These are phyloP conservation scores for Rhinogobio ventralis DNA, from an alignment of 2,797 vertebrate genomes.

Conservation along the genomic window DNA sequence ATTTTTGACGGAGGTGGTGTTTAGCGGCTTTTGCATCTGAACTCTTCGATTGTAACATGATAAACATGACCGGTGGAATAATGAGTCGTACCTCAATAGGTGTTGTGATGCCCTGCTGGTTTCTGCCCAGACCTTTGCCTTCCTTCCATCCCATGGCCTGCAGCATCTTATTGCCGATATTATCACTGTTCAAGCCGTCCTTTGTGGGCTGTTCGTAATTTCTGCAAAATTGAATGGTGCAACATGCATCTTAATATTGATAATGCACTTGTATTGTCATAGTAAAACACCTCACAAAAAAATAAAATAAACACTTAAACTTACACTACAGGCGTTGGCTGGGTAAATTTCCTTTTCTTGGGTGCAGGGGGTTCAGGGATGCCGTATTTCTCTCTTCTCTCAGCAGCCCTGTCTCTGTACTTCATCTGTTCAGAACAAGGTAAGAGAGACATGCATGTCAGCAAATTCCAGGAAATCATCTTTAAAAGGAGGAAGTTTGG, in stretches of 20 bases:
- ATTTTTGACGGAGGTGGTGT: no score
- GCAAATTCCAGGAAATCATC: background rate
- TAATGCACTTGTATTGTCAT: background rate
- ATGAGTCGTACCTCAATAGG: constrained; percentile 88
- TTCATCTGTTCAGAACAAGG: constrained; percentile 85
- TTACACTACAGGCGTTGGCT: constrained; percentile 88
- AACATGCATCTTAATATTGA: background rate
- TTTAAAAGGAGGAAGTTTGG: background rate
- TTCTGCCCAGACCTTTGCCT: constrained; percentile 94
- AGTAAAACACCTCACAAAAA: no score
- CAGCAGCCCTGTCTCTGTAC: constrained; percentile 95
- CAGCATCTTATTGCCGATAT: constrained; percentile 99
- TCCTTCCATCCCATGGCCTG: constrained; percentile 99
- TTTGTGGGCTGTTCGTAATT: constrained; percentile 99
- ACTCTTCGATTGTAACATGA: background rate
- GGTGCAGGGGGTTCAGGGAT: constrained; percentile 95
- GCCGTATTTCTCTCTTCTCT: constrained; percentile 96
- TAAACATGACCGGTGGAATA: background rate
- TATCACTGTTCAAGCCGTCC: constrained; percentile 96
- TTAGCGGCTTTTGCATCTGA: no score
- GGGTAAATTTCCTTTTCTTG: constrained; percentile 94
- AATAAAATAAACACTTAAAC: constrained; percentile 55
- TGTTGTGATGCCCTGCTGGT: constrained; percentile 96
- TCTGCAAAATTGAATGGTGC: constrained; percentile 67
- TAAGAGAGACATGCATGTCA: background rate